phyloP scores from a whole-genome alignment of 2,797 vertebrate species.

The Pempheris klunzingeri region DNA sequence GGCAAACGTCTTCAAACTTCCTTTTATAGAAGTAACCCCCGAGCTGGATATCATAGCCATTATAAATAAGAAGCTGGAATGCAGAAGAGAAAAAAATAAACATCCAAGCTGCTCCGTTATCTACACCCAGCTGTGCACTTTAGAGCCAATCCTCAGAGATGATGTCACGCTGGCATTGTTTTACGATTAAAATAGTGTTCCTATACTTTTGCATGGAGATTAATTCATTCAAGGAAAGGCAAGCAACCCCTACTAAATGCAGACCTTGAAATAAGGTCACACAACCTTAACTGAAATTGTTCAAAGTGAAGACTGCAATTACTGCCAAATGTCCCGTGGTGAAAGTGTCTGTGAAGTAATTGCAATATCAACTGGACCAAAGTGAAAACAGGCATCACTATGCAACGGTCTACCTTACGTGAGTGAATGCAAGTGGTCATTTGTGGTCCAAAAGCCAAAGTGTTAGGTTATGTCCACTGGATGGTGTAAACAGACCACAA shows the following conservation, averaged over 20 bases:
- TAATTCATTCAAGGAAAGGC: conserved; percentile 51
- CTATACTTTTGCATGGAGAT: conserved; percentile 38
- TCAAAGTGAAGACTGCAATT: neutral
- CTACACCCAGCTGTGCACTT: conserved; percentile 75
- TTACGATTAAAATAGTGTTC: conserved; percentile 59
- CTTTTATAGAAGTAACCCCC: conserved; percentile 84
- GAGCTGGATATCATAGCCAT: conserved; percentile 76
- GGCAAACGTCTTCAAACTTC: conserved; percentile 76
- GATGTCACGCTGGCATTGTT: conserved; percentile 73
- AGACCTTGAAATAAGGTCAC: conserved; percentile 30
- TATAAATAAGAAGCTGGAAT: conserved; percentile 84
- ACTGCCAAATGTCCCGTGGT: neutral
- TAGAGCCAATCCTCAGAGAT: conserved; percentile 67
- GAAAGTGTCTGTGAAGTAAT: neutral
- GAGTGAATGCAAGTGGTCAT: conserved; percentile 10
- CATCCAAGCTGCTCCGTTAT: conserved; percentile 73
- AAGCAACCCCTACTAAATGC: conserved; percentile 28
- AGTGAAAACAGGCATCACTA: neutral
- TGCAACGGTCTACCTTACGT: neutral
- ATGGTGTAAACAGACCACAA: conserved; percentile 15
- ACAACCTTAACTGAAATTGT: conserved; percentile 19
- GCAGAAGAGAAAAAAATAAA: conserved; percentile 79
- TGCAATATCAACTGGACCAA: neutral
- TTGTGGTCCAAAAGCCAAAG: conserved; percentile 11
- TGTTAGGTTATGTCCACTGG: conserved; percentile 15